Evolutionary conservation across 2,888 invertebrate genomes (phyloP), one percentile per base, ranked within the genome.

Genomic region (Orthonevra nobilis): DNA sequence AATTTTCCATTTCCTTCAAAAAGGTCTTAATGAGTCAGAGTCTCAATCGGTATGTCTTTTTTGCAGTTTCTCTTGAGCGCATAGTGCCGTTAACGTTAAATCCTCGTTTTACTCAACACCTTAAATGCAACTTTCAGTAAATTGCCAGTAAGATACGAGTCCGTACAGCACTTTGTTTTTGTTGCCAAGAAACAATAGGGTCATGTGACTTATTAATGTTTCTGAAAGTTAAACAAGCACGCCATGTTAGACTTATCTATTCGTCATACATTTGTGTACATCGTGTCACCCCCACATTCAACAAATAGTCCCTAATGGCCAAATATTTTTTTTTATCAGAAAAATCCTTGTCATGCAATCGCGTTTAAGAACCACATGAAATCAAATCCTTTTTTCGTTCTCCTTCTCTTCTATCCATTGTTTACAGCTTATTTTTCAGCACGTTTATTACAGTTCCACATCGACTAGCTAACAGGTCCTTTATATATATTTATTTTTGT

Each of bases 291-390:
- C n/a, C n/a, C n/a, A n/a, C 3, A 36, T 17, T 23, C 17, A 14
- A 28, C 23, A 23, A 23, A 3, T 23, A 3, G 28, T 15, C 30
- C 30, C 66, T 36, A 36, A 46, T 30, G 68, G 68, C 60, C 68
- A 60, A 68, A 54, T 60, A 61, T 38, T 54, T 68, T 9, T 20
- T 30, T 20, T 9, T 7, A 12, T 5, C 23, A 23, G 23, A 23
- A n/a, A 60, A 23, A 10, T 2, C 26, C 19, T 6, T 26, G 42
- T 44, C 52, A 64, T 52, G 64, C 64, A 52, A 64, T 34, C 64
- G 23, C 5, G 23, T 12, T 0, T 26, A 10, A 20, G 7, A 1
- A 14, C 26, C 4, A n/a, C 7, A 38, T 5, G 10, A 54, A 40
- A 26, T 17, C 3, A 10, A 28, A 5, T 12, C n/a, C 42, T 20